phyloP scores from a whole-genome alignment of 1,140 invertebrate genomes.

The Tenebrio molitor region DNA sequence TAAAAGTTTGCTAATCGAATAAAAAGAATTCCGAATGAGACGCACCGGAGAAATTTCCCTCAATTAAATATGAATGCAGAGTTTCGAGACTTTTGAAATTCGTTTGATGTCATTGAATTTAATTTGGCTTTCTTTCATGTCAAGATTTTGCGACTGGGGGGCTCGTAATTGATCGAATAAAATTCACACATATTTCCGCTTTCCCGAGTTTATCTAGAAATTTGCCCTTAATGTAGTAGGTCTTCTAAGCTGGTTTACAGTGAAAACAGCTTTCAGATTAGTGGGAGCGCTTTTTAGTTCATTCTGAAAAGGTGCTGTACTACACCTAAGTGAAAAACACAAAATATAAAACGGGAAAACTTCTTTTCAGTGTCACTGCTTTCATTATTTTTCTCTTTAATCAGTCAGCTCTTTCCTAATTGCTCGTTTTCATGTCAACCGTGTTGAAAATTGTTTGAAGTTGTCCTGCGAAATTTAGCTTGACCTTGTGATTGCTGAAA shows the following conservation, averaged over 20 bases:
- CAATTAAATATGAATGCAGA: slow-evolving; percentile 9
- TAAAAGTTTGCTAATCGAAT: slow-evolving; percentile 18
- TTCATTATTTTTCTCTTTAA: too few species aligned
- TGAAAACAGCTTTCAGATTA: too few species aligned
- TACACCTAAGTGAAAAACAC: too few species aligned
- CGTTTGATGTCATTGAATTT: slow-evolving; percentile 20
- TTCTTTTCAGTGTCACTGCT: too few species aligned
- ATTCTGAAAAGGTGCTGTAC: too few species aligned
- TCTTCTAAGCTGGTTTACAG: not conserved
- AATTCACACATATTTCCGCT: slow-evolving; percentile 5
- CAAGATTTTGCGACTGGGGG: not conserved
- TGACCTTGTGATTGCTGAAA: too few species aligned
- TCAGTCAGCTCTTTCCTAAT: too few species aligned
- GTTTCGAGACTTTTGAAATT: slow-evolving; percentile 1
- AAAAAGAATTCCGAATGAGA: not conserved
- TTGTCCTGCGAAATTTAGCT: too few species aligned
- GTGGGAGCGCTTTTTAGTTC: slow-evolving; percentile 22
- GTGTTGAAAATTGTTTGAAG: too few species aligned
- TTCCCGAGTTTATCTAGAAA: not conserved
- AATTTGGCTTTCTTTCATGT: slow-evolving; percentile 13
- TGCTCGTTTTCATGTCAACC: too few species aligned
- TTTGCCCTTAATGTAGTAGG: not conserved
- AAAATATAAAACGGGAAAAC: too few species aligned
- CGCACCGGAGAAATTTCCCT: not conserved
- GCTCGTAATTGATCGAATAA: not conserved